Conservation (phyloP, 2,797 vertebrate species). For the Chanos chanos region DNA sequence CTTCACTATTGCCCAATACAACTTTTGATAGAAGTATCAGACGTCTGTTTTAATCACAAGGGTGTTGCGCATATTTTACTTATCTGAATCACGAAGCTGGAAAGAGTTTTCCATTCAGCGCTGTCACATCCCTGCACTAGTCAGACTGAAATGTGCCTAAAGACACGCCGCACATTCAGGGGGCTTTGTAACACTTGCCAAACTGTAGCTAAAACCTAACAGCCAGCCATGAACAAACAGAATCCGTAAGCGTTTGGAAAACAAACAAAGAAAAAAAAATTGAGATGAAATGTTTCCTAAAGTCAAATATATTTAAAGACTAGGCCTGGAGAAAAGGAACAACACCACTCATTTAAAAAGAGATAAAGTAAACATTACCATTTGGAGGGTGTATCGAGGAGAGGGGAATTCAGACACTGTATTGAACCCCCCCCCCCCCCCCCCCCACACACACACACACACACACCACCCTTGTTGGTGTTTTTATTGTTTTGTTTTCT, state of each 20-base stretch:
- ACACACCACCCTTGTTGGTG: no score
- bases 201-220: slow-evolving; percentile 87
- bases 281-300: slow-evolving; percentile 83
- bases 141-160: slow-evolving; percentile 89
- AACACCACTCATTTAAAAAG: no score
- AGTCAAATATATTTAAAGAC: slow-evolving; percentile 82
- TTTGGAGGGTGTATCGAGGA: no score
- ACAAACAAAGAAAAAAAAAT: slow-evolving; percentile 57
- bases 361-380: no score
- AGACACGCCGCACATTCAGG: slow-evolving; percentile 89
- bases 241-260: slow-evolving; percentile 83
- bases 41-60: slow-evolving; percentile 95
- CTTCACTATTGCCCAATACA: slow-evolving; percentile 82
- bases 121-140: slow-evolving; percentile 83
- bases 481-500: no score
- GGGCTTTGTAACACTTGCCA: slow-evolving; percentile 77
- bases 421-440: no score
- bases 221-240: slow-evolving; percentile 88
- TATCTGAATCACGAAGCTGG: slow-evolving; percentile 87
- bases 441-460: no score
- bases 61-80: slow-evolving; percentile 81
- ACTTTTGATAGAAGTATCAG: slow-evolving; percentile 95
- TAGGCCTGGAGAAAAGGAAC: no score
- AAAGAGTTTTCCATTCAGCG: slow-evolving; percentile 80
- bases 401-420: no score